Conservation (phyloP, 2,888 invertebrate species). For the Sesia bembeciformis region DNA sequence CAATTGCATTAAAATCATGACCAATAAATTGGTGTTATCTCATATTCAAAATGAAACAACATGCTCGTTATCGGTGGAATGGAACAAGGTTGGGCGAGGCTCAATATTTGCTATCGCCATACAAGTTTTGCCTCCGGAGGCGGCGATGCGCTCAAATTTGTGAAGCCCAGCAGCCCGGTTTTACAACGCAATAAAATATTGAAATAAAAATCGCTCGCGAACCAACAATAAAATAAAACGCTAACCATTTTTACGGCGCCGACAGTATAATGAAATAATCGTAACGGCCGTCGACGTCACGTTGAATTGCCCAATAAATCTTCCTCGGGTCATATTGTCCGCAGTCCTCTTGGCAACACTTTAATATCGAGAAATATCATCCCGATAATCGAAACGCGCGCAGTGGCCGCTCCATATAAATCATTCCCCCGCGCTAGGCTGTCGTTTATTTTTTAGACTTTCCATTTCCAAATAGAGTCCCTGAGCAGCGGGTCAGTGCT, state of each 20-base stretch:
- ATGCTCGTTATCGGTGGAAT: no score
- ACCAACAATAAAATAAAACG: slow-evolving; percentile 69
- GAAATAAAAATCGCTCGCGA: slow-evolving; percentile 61
- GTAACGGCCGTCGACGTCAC: slow-evolving; percentile 68
- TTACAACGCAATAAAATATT: slow-evolving; percentile 70
- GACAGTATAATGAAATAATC: slow-evolving; percentile 73
- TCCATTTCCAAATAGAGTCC: slow-evolving; percentile 74
- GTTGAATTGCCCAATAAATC: slow-evolving; percentile 70
- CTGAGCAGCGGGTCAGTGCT: slow-evolving; percentile 66
- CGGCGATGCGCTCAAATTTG: slow-evolving; percentile 35
- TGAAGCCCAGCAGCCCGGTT: slow-evolving; percentile 39
- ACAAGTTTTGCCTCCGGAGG: slow-evolving; percentile 22
- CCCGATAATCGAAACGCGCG: slow-evolving; percentile 63
- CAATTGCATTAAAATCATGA: neutral
- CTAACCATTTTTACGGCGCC: slow-evolving; percentile 72
- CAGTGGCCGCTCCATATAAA: slow-evolving; percentile 63
- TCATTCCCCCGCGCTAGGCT: slow-evolving; percentile 57
- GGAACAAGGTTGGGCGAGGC: no score
- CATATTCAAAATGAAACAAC: no score
- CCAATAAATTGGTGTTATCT: no score
- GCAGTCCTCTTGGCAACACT: slow-evolving; percentile 70
- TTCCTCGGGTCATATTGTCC: slow-evolving; percentile 73
- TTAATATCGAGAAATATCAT: slow-evolving; percentile 75
- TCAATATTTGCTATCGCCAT: slow-evolving; percentile 6
- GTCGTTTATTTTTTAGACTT: slow-evolving; percentile 73